Base-by-base conservation (phyloP, 2,113 vertebrate genomes). In the Acrocephalus arundinaceus region DNA sequence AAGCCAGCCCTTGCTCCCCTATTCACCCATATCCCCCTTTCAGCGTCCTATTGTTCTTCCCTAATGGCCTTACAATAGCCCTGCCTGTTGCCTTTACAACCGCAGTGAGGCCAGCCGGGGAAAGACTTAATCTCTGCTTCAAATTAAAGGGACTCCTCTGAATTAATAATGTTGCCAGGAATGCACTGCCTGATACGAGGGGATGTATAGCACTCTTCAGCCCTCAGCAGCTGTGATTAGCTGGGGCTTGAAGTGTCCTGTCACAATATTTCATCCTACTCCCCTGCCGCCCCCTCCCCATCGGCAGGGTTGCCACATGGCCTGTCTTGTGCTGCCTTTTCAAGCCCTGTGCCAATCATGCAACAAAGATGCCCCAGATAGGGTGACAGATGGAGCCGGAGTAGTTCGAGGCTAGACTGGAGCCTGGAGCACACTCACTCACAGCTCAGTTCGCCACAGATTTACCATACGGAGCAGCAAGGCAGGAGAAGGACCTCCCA, bases 11-110 rank as follows among this genome's bases (percentile, higher is more conserved):
- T 97, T 97, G 54, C 97, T 97, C 96, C 96, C 96, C 98, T 96
- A 95, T 98, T 98, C 97, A 97, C 76, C 59, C 63, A 70, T 97
- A 94, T 94, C 95, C 97, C 94, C 95, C 97, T 98, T 98, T 98
- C 97, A 97, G 97, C 61, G 73, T 93, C 88, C 93, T 90, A 98
- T 98, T 98, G 98, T 98, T 97, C 96, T 96, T 86, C 72, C 80
- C 97, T 98, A 98, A 98, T 98, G 98, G 97, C 93, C 96, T 97
- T 95, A 98, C 97, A 98, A 97, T 96, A 82, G 68, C 87, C 87
- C 95, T 98, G 98, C 98, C 98, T 98, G 97, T 97, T 97, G 97
- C 98, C 97, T 97, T 97, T 96, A 91, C 94, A 96, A 93, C 91
- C 83, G 81, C 96, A 55, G 91, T 85, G 86, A 94, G 96, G 94